These are phyloP conservation scores for Mustela nigripes DNA, from an alignment of 2,113 vertebrate species.

Conservation along the genomic window DNA sequence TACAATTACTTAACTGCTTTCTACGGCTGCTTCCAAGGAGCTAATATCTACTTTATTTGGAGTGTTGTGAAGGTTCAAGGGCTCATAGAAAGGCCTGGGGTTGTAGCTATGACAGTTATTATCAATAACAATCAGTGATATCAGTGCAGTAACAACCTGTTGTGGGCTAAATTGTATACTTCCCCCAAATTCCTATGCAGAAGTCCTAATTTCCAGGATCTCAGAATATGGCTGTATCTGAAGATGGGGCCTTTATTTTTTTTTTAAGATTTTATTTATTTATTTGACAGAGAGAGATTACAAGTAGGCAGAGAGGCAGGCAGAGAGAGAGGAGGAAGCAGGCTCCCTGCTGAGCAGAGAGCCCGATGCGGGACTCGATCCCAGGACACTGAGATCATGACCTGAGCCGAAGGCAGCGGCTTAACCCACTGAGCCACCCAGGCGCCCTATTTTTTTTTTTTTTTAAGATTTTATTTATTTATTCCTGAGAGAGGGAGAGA, in stretches of 20 bases:
- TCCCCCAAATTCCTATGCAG: neutral
- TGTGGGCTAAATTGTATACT: neutral
- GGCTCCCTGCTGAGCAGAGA: no score
- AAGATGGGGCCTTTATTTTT: neutral
- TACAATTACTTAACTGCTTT: neutral
- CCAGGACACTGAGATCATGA: no score
- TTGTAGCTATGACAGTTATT: neutral
- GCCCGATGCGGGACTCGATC: no score
- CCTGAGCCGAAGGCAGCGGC: no score
- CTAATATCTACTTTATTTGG: neutral
- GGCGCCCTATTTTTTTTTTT: no score
- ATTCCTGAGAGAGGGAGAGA: no score
- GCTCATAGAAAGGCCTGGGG: neutral
- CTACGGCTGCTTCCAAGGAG: neutral
- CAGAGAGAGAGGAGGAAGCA: no score
- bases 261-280: no score
- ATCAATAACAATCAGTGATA: neutral
- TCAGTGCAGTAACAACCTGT: neutral
- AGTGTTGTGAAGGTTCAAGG: neutral
- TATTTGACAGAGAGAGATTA: no score
- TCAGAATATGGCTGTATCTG: neutral
- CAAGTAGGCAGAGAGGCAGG: no score
- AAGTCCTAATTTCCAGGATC: neutral
- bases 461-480: no score
- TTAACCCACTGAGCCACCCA: no score